phyloP scores from a whole-genome alignment of 64 coral and sea anemone genomes.

The Trachythela sp. region DNA sequence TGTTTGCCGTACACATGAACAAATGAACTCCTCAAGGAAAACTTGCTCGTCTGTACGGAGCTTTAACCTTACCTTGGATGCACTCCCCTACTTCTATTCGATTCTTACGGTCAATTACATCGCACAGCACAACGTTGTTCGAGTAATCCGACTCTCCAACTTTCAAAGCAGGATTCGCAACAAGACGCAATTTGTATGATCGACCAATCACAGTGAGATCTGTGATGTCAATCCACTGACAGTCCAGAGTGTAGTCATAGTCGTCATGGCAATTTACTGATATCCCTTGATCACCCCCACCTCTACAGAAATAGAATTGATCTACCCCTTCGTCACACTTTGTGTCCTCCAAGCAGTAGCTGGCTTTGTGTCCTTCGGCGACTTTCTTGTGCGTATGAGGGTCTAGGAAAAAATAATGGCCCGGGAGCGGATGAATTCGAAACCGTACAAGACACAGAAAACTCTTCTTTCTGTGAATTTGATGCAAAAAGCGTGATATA shows the following conservation, averaged over 20 bases:
- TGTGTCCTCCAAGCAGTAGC: slow-evolving; percentile 85
- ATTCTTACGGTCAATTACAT: background rate
- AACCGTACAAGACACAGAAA: too few relatives aligned
- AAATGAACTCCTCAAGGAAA: too few relatives aligned
- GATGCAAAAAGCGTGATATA: too few relatives aligned
- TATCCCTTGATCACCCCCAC: slow-evolving; percentile 59
- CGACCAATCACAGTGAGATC: slow-evolving; percentile 10
- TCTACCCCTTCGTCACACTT: slow-evolving; percentile 64
- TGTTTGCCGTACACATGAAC: too few relatives aligned
- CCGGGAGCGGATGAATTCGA: too few relatives aligned
- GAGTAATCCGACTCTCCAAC: slow-evolving; percentile 74
- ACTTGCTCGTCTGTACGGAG: background rate
- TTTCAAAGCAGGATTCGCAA: slow-evolving; percentile 57
- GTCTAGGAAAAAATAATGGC: background rate
- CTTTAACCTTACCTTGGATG: slow-evolving; percentile 29
- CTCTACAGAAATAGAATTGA: slow-evolving; percentile 62
- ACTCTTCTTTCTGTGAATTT: too few relatives aligned
- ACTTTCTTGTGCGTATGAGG: slow-evolving; percentile 5
- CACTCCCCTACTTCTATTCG: background rate
- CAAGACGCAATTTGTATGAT: slow-evolving; percentile 48
- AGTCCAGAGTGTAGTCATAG: slow-evolving; percentile 69
- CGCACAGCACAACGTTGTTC: slow-evolving; percentile 69
- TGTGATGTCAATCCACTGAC: slow-evolving; percentile 75
- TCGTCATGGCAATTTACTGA: slow-evolving; percentile 78
- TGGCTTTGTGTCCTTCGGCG: slow-evolving; percentile 79